A percentile compares a stretch with the other conserved stretches of the same genome.
Conservation (phyloP, 2,888 invertebrate genomes). For the Eutolmus rufibarbis region DNA sequence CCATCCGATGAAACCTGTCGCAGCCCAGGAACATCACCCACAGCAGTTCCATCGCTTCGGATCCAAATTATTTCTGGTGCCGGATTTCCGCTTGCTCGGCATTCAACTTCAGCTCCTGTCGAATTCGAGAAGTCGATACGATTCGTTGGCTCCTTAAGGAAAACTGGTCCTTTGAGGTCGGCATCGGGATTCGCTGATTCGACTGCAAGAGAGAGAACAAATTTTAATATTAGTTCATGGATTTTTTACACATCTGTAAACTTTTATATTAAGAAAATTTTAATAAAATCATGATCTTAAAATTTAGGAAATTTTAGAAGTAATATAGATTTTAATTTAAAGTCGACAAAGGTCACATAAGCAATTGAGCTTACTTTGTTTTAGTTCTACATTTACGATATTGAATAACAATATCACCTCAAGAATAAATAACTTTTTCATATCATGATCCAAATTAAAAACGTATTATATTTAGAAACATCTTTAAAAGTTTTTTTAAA, state of each 20-base stretch:
- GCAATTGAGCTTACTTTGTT: too few species aligned
- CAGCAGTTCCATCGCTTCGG: constrained; percentile 86
- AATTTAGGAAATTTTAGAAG: too few species aligned
- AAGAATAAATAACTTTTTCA: too few species aligned
- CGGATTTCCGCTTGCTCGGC: constrained; percentile 89
- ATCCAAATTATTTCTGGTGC: constrained; percentile 94
- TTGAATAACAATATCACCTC: too few species aligned
- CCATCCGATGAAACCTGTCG: constrained; percentile 89
- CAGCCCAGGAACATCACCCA: constrained; percentile 88
- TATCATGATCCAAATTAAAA: too few species aligned
- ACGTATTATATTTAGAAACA: too few species aligned
- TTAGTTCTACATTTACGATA: too few species aligned
- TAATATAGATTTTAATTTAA: too few species aligned
- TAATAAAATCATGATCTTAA: too few species aligned
- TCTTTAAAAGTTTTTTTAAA: too few species aligned
- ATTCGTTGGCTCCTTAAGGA: constrained; percentile 89
- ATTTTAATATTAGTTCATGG: neutral
- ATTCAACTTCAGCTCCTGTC: constrained; percentile 90
- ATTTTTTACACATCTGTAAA: neutral
- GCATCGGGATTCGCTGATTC: constrained; percentile 67
- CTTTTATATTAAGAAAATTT: neutral
- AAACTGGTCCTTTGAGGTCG: constrained; percentile 87
- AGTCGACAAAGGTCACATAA: too few species aligned
- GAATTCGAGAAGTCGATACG: constrained; percentile 94
- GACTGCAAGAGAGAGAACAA: constrained; percentile 40